Evolutionary conservation across 2,797 vertebrate species (phyloP).

Genomic region (Microhierax caerulescens): DNA sequence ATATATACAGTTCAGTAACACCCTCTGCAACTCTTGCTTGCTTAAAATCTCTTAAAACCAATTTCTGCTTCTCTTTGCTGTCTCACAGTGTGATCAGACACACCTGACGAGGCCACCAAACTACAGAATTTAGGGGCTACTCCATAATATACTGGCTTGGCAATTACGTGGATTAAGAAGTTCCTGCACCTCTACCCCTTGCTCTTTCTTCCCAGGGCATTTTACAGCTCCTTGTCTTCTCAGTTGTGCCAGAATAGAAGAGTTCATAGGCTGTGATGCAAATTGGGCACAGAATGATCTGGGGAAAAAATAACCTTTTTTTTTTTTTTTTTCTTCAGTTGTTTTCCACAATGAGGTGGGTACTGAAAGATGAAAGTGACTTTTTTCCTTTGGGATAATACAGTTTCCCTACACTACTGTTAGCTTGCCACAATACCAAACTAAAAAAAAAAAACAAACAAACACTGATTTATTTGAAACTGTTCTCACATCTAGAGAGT

Average conservation of each 20-base stretch:
- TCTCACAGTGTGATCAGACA: neutral
- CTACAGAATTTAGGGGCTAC: neutral
- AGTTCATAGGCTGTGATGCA: neutral
- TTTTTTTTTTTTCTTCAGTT: neutral
- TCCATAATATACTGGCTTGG: neutral
- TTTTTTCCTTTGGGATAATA: neutral
- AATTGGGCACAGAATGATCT: neutral
- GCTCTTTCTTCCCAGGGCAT: neutral
- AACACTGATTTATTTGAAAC: neutral
- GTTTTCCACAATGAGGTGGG: neutral
- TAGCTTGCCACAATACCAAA: neutral
- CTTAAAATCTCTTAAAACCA: neutral
- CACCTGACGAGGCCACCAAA: neutral
- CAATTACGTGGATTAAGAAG: neutral
- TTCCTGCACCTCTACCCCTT: neutral
- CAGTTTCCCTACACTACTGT: neutral
- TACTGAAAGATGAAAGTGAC: neutral
- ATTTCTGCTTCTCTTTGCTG: neutral
- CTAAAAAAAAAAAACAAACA: neutral
- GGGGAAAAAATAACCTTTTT: neutral
- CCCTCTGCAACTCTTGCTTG: neutral
- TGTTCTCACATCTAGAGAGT: neutral
- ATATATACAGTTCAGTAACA: neutral
- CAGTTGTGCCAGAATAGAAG: neutral
- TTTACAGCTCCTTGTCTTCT: neutral